Conservation (phyloP, 2,113 vertebrate genomes). For the Ursus arctos region DNA sequence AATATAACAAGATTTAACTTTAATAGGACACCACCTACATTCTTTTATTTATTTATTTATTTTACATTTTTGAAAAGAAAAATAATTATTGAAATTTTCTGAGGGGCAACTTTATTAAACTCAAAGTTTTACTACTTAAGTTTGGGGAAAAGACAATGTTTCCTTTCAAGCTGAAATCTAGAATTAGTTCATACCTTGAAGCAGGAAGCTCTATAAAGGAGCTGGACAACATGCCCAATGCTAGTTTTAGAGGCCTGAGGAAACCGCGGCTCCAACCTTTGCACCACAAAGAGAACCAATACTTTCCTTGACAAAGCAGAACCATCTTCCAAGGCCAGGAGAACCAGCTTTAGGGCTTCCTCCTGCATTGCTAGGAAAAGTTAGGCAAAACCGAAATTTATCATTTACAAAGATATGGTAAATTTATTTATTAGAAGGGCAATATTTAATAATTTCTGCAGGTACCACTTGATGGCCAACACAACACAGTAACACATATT, state of each 20-base stretch:
- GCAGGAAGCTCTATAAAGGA: constrained; percentile 98
- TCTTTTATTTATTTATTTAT: neutral
- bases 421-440: neutral
- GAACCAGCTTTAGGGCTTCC: constrained; percentile 97
- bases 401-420: neutral
- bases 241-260: constrained; percentile 99
- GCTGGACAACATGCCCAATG: constrained; percentile 99
- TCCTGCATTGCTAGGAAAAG: constrained; percentile 96
- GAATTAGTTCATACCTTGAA: constrained; percentile 92
- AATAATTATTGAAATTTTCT: constrained; percentile 34
- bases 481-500: neutral
- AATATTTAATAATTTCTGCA: constrained; percentile 32
- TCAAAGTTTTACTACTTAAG: neutral
- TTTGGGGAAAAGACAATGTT: neutral
- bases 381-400: constrained; percentile 30
- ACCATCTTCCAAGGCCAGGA: constrained; percentile 97
- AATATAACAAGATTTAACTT: constrained; percentile 22
- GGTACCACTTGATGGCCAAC: neutral
- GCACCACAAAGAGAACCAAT: constrained; percentile 98
- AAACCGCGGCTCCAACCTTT: constrained; percentile 98
- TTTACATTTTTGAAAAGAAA: neutral
- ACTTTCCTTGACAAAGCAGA: constrained; percentile 98
- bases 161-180: neutral
- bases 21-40: neutral
- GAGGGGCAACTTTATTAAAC: constrained; percentile 29